phyloP scores from a whole-genome alignment of 2,113 vertebrate genomes.

The Calyptommatus sinebrachiatus region DNA sequence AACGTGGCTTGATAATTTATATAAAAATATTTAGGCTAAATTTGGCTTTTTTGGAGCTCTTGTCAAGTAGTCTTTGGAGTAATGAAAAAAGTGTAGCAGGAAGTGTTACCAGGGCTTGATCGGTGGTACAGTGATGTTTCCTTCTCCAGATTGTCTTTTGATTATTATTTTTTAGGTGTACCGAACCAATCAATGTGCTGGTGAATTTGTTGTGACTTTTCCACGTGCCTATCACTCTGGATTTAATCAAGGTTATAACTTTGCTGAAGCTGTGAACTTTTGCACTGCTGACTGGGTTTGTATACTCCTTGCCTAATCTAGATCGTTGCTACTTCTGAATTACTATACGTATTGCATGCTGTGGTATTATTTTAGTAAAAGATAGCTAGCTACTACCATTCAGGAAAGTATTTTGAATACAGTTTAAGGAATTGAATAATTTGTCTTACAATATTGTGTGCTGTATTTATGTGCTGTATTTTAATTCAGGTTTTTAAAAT shows the following conservation, averaged over 20 bases:
- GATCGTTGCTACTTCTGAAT: neutral
- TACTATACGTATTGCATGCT: neutral
- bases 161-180: constrained; percentile 80
- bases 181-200: constrained; percentile 97
- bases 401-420: neutral
- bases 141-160: neutral
- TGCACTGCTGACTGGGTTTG: constrained; percentile 98
- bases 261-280: constrained; percentile 98
- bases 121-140: neutral
- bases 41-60: neutral
- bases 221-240: constrained; percentile 97
- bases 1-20: neutral
- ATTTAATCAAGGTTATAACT: constrained; percentile 99
- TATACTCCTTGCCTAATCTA: constrained; percentile 42
- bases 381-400: neutral
- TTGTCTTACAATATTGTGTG: too few species aligned
- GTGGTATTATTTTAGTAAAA: neutral
- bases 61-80: neutral
- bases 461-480: too few species aligned
- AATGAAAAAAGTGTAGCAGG: neutral
- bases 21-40: neutral
- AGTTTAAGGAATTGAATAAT: neutral
- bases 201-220: constrained; percentile 97
- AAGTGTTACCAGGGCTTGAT: neutral
- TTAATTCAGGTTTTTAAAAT: too few species aligned